Evolutionary conservation across 2,797 vertebrate species (phyloP).

Genomic region (Spinus olivaceus): DNA sequence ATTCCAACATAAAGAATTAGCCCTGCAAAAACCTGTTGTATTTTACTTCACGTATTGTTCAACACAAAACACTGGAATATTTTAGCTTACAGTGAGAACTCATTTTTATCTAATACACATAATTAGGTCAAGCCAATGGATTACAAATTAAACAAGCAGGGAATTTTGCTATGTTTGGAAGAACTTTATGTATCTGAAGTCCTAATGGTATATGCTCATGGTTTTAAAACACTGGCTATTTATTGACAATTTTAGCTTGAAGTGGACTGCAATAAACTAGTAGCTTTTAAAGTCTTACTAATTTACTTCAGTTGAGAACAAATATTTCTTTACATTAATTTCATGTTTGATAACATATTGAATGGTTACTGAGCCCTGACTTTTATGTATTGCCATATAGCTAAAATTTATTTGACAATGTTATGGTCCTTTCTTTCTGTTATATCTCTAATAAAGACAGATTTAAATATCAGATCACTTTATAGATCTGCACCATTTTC

Average conservation of each 20-base stretch:
- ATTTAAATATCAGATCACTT: not conserved
- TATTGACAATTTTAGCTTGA: not conserved
- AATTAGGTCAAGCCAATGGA: not conserved
- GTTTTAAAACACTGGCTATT: not conserved
- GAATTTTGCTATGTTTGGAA: not conserved
- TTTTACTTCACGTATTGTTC: not conserved
- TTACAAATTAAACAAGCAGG: not conserved
- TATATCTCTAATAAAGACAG: not conserved
- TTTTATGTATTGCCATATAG: not conserved
- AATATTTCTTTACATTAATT: not conserved
- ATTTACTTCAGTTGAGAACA: not conserved
- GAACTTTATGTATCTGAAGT: not conserved
- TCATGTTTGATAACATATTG: not conserved
- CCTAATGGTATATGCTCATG: not conserved
- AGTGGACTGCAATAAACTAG: not conserved
- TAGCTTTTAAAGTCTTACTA: not conserved
- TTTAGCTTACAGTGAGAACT: not conserved
- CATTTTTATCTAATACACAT: not conserved
- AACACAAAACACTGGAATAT: not conserved
- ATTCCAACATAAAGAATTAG: not conserved
- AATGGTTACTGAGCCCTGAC: not conserved
- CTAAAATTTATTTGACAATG: not conserved
- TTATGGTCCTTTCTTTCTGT: not conserved
- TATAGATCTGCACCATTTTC: not conserved
- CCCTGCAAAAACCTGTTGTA: not conserved